Conservation (phyloP, 2,888 invertebrate genomes). For the Drosophila pseudotalamancana region DNA sequence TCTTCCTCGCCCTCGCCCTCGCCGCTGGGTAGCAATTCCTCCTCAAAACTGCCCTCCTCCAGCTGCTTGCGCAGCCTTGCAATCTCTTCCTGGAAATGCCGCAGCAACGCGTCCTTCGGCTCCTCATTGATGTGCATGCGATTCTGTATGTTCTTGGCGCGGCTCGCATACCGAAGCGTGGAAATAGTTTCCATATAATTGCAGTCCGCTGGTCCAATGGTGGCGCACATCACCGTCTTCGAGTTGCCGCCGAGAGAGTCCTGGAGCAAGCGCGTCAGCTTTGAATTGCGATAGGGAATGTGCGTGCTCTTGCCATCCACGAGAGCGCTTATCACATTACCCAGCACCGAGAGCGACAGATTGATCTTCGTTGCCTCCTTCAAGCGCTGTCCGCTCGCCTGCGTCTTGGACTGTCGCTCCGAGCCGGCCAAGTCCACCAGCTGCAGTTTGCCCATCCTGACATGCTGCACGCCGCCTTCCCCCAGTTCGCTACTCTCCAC, state of each 20-base stretch:
- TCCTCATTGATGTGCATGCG: constrained; percentile 98
- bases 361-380: constrained; percentile 99
- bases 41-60: constrained; percentile 87
- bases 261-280: constrained; percentile 96
- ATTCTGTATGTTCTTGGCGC: constrained; percentile 99
- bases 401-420: constrained; percentile 98
- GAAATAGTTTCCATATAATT: constrained; percentile 99
- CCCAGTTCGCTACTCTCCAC: constrained; percentile 96
- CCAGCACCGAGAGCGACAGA: constrained; percentile 97
- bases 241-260: constrained; percentile 99
- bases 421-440: constrained; percentile 99
- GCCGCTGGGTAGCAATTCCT: constrained; percentile 78
- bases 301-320: constrained; percentile 99
- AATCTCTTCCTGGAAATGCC: constrained; percentile 98
- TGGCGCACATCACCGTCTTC: constrained; percentile 98
- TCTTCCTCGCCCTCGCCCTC: constrained; percentile 73
- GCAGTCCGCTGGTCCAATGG: constrained; percentile 97
- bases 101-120: constrained; percentile 97
- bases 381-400: constrained; percentile 95
- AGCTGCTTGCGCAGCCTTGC: constrained; percentile 94
- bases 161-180: constrained; percentile 97
- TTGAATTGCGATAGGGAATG: constrained; percentile 99
- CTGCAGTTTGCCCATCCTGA: constrained; percentile 98
- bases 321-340: constrained; percentile 98
- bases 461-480: constrained; percentile 92